Percentiles rank a stretch among this genome's conserved stretches.
Evolutionary conservation across 2,888 invertebrate genomes (phyloP).

Genomic region (Cistogaster globosa): DNA sequence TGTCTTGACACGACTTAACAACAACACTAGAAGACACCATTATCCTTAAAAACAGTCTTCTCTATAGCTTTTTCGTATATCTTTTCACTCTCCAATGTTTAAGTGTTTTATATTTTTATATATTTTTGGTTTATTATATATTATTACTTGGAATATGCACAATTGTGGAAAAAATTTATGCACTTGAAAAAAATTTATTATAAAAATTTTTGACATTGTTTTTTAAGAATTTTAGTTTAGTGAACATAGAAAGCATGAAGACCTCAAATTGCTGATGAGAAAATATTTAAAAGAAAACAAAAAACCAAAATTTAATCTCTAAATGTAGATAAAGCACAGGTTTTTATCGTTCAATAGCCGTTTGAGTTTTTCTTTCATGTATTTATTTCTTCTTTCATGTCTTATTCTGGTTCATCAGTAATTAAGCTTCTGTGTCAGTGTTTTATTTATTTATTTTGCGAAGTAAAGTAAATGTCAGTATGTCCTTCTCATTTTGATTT

Average conservation of each 20-base stretch:
- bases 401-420: background rate
- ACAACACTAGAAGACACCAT: constrained; percentile 64
- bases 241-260: too few relatives aligned
- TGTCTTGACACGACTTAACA: constrained; percentile 70
- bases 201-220: too few relatives aligned
- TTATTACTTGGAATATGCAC: constrained; percentile 32
- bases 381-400: too few relatives aligned
- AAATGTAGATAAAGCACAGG: too few relatives aligned
- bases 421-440: constrained; percentile 15
- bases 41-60: constrained; percentile 35
- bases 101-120: constrained; percentile 3
- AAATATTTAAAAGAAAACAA: too few relatives aligned
- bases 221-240: background rate
- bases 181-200: constrained; percentile 19
- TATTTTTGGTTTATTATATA: constrained; percentile 38
- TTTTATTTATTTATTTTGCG: background rate
- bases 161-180: background rate
- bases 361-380: too few relatives aligned
- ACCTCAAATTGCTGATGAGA: too few relatives aligned
- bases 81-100: background rate
- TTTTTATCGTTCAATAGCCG: too few relatives aligned
- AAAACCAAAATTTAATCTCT: too few relatives aligned
- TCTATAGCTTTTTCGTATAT: background rate
- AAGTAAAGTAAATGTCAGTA: constrained; percentile 43
- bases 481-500: constrained; percentile 44